Conservation (phyloP, 2,797 vertebrate species). For the Hyperoplus immaculatus region DNA sequence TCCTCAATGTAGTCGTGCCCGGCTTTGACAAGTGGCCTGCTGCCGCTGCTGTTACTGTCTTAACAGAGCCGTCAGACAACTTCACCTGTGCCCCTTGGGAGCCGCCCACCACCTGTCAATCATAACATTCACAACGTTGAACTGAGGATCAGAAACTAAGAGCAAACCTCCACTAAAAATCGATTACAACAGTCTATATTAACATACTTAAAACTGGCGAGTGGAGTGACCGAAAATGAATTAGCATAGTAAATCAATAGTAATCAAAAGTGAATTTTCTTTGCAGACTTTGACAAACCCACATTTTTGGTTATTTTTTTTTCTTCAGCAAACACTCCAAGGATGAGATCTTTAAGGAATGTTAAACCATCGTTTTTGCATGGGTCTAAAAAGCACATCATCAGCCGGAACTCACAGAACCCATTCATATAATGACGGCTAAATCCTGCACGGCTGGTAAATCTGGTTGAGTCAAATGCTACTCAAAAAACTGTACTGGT, state of each 20-base stretch:
- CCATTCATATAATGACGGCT: too few species aligned
- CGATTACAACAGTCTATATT: background rate
- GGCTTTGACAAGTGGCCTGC: constrained; percentile 93
- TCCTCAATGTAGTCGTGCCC: constrained; percentile 93
- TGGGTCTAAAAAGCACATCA: too few species aligned
- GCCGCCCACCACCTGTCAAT: constrained; percentile 84
- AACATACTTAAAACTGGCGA: background rate
- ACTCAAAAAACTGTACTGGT: constrained; percentile 3
- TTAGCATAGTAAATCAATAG: constrained; percentile 4
- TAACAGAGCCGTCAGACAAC: constrained; percentile 93
- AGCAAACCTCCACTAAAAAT: background rate
- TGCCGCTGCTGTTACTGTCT: constrained; percentile 87
- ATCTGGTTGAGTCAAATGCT: background rate
- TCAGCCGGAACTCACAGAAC: too few species aligned
- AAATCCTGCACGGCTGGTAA: too few species aligned
- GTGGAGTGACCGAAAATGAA: background rate
- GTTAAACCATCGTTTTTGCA: too few species aligned
- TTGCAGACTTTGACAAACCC: background rate
- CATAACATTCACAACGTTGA: background rate
- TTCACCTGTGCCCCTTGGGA: constrained; percentile 93
- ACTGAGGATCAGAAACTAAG: background rate
- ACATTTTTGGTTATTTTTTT: background rate
- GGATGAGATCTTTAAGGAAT: background rate
- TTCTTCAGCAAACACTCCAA: background rate
- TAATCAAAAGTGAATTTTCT: background rate